Percentiles rank a stretch among this genome's conserved stretches.
phyloP scores from a whole-genome alignment of 2,797 vertebrate genomes.

The Cirrhinus mrigala region DNA sequence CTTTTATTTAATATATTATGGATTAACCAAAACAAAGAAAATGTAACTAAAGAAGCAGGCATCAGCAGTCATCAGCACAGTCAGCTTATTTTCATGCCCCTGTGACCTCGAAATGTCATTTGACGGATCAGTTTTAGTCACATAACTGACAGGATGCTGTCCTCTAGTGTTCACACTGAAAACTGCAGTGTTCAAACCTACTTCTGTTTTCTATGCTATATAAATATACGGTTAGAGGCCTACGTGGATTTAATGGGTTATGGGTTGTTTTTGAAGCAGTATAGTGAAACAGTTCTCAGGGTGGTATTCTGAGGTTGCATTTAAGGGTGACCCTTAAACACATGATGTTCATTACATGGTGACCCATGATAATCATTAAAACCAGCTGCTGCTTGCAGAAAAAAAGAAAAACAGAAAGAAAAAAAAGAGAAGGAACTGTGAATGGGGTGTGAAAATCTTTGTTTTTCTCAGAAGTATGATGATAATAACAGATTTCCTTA shows the following conservation, averaged over 20 bases:
- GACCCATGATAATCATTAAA: constrained; percentile 45
- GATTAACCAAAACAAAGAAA: background rate
- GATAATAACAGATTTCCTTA: too few species aligned
- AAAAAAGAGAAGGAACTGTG: background rate
- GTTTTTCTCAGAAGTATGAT: background rate
- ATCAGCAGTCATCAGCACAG: background rate
- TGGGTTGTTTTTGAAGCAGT: constrained; percentile 15
- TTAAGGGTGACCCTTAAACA: constrained; percentile 43
- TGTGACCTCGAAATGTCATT: constrained; percentile 5
- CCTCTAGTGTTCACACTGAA: constrained; percentile 66
- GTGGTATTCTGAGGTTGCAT: background rate
- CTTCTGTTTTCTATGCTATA: background rate
- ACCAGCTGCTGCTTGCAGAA: constrained; percentile 36
- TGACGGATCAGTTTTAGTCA: background rate
- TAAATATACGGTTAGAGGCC: background rate
- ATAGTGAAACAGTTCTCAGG: background rate
- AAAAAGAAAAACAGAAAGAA: background rate
- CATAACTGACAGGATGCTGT: constrained; percentile 62
- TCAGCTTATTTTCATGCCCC: background rate
- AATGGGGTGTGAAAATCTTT: background rate
- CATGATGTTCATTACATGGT: constrained; percentile 45
- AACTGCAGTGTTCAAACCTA: constrained; percentile 3
- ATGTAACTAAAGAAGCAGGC: background rate
- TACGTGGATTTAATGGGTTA: background rate
- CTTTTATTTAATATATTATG: background rate